Evolutionary conservation across 1,140 invertebrate genomes (phyloP).

Genomic region (Bradynema listronoti): DNA sequence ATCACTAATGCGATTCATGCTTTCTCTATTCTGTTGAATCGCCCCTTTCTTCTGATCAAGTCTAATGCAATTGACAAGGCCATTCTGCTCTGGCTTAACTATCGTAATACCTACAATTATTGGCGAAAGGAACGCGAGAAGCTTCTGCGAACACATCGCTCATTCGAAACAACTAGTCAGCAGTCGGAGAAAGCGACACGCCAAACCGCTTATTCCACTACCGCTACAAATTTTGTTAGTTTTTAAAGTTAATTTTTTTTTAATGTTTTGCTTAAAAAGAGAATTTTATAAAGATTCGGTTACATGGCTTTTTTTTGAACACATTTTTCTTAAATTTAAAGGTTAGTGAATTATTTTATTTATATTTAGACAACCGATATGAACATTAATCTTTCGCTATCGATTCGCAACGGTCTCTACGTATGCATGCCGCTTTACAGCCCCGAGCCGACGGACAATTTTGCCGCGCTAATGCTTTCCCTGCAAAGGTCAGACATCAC

Average conservation of each 20-base stretch:
- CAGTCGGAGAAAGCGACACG: not conserved
- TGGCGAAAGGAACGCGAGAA: slow-evolving; percentile 49
- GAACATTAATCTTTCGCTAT: slow-evolving; percentile 51
- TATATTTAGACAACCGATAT: slow-evolving; percentile 39
- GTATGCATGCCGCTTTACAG: slow-evolving; percentile 51
- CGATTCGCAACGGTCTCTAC: slow-evolving; percentile 50
- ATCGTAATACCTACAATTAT: slow-evolving; percentile 54
- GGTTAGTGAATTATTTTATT: not conserved
- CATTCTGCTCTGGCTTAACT: slow-evolving; percentile 55
- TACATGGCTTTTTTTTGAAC: too few relatives aligned
- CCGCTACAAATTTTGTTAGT: slow-evolving; percentile 4
- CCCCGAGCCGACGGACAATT: slow-evolving; percentile 45
- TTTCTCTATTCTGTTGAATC: slow-evolving; percentile 49
- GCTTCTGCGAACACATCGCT: slow-evolving; percentile 12
- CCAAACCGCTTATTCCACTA: not conserved
- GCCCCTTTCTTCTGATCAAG: slow-evolving; percentile 51
- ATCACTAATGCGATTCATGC: slow-evolving; percentile 33
- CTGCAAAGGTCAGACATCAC: slow-evolving; percentile 45
- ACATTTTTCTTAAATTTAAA: not conserved
- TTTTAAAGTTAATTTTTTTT: too few relatives aligned
- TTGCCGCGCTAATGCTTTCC: slow-evolving; percentile 45
- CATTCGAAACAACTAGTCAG: not conserved
- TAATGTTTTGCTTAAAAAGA: too few relatives aligned
- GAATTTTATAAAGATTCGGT: too few relatives aligned
- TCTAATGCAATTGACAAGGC: slow-evolving; percentile 54